Evolutionary conservation across 2,888 invertebrate genomes (phyloP).

Genomic region (Pandemis cinnamomeana): DNA sequence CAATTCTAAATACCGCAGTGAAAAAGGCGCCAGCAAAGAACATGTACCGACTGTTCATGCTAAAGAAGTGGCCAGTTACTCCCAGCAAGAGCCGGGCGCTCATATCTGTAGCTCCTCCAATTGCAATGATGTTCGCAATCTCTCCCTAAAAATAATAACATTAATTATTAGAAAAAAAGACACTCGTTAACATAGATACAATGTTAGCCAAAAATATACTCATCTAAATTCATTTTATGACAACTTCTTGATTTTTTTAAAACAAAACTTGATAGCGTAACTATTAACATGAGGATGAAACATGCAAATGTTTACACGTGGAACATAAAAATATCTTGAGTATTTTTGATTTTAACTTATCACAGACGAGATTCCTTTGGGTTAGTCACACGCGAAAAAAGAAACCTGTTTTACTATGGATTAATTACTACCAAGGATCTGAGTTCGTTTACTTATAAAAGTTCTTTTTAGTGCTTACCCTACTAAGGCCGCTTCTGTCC

Average conservation of each 20-base stretch:
- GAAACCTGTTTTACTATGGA: not conserved
- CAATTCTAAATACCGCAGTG: conserved; percentile 84
- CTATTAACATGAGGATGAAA: not conserved
- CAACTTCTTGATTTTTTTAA: not conserved
- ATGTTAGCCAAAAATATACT: not conserved
- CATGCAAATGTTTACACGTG: conserved; percentile 1
- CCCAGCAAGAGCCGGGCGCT: conserved; percentile 84
- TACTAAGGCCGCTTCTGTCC: conserved; percentile 79
- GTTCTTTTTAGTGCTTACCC: conserved; percentile 57
- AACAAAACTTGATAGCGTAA: not conserved
- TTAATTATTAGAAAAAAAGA: not conserved
- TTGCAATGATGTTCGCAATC: conserved; percentile 85
- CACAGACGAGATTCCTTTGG: not conserved
- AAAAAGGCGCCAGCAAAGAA: conserved; percentile 84
- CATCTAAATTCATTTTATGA: not conserved
- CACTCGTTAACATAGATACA: not conserved
- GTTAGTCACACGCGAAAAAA: conserved; percentile 2
- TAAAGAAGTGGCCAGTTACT: conserved; percentile 81
- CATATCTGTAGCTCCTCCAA: conserved; percentile 86
- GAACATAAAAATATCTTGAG: not conserved
- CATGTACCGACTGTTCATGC: conserved; percentile 84
- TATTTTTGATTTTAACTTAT: not conserved
- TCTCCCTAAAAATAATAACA: conserved; percentile 64
- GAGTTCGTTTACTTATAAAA: conserved; percentile 1
- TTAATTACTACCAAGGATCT: not conserved